These are phyloP conservation scores for Microtus richardsoni DNA, from an alignment of 2,113 vertebrate genomes.

Conservation along the genomic window DNA sequence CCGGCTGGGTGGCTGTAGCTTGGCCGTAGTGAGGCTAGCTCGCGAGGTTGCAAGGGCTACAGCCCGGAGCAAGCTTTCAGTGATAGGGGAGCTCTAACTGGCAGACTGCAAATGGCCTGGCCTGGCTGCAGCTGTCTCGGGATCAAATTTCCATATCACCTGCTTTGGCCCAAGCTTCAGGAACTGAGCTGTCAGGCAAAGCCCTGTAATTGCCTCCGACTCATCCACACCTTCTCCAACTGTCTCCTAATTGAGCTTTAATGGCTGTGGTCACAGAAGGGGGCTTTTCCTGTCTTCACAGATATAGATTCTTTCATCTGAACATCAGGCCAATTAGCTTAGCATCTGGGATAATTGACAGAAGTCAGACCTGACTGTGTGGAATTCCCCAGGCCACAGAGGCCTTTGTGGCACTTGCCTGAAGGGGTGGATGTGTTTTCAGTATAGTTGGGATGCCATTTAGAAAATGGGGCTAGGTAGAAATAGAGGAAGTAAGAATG, in stretches of 20 bases:
- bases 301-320: constrained; percentile 66
- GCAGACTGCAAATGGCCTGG: constrained; percentile 67
- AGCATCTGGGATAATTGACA: constrained; percentile 67
- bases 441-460: neutral
- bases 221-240: constrained; percentile 83
- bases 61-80: constrained; percentile 74
- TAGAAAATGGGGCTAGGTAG: neutral
- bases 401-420: neutral
- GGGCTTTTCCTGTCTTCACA: constrained; percentile 75
- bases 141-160: constrained; percentile 92
- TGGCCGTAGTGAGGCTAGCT: accelerated
- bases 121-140: constrained; percentile 89
- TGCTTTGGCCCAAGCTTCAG: constrained; percentile 84
- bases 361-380: neutral
- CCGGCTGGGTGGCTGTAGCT: accelerated
- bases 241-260: constrained; percentile 85
- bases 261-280: constrained; percentile 71
- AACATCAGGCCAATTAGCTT: constrained; percentile 76
- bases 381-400: neutral
- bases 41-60: constrained; percentile 35
- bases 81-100: constrained; percentile 73
- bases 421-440: neutral
- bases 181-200: constrained; percentile 85
- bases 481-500: neutral
- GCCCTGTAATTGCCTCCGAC: constrained; percentile 83